phyloP scores from a whole-genome alignment of 2,888 invertebrate species.

The Diarsia dahlii region DNA sequence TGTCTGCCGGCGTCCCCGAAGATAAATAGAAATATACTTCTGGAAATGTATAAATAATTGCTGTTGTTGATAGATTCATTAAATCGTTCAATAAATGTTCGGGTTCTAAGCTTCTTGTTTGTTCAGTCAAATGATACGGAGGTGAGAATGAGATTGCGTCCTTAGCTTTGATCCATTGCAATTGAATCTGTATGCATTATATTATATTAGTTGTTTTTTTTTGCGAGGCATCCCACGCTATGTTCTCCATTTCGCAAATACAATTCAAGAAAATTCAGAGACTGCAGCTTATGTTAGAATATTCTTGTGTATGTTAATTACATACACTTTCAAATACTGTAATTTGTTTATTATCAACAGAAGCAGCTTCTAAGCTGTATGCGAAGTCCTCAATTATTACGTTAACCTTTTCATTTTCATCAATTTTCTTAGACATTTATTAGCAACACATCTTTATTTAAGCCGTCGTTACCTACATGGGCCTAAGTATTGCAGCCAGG shows the following conservation, averaged over 20 bases:
- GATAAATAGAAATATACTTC: no score
- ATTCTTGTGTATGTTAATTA: background rate
- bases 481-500: constrained; percentile 6
- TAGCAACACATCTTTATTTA: constrained; percentile 1
- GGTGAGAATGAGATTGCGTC: background rate
- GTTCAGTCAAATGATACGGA: background rate
- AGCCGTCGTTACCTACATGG: background rate
- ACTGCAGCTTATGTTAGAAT: no score
- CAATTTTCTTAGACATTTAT: constrained; percentile 24
- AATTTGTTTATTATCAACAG: background rate
- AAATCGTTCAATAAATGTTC: constrained; percentile 22
- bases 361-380: background rate
- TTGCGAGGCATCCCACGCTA: no score
- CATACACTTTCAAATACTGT: constrained; percentile 3
- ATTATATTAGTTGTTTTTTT: no score
- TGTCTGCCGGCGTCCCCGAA: no score
- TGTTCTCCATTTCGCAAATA: background rate
- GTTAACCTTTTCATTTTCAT: constrained; percentile 39
- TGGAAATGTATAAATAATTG: no score
- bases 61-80: constrained; percentile 16
- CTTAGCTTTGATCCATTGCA: background rate
- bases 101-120: background rate
- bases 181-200: background rate
- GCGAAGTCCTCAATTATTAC: background rate
- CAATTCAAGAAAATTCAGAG: background rate